Percentiles rank a stretch among this genome's conserved stretches.
Conservation (phyloP, 2,888 invertebrate species). For the Hydroisotoma schaefferi region DNA sequence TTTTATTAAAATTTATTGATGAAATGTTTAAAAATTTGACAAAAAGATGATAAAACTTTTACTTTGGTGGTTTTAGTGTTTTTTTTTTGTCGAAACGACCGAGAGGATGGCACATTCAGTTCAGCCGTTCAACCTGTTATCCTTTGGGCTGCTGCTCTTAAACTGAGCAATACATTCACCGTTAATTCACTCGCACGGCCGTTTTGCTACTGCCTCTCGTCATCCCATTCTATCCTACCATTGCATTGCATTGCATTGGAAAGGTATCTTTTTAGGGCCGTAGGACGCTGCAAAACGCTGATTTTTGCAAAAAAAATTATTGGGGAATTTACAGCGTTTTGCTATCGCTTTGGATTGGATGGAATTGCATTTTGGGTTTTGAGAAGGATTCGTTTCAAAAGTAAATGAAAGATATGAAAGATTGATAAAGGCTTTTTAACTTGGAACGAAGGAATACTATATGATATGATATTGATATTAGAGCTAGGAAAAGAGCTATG, state of each 20-base stretch:
- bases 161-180: conserved; percentile 15
- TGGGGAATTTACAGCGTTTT: background rate
- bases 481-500: too few relatives aligned
- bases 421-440: background rate
- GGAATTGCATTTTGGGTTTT: background rate
- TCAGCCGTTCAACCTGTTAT: conserved; percentile 24
- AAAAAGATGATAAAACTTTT: background rate
- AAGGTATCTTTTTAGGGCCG: background rate
- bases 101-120: conserved; percentile 36
- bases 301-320: background rate
- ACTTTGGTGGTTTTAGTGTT: background rate
- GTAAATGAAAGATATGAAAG: background rate
- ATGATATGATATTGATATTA: background rate
- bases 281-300: background rate
- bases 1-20: background rate
- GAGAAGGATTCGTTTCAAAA: background rate
- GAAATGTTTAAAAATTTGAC: background rate
- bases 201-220: background rate
- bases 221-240: background rate
- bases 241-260: background rate
- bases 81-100: background rate
- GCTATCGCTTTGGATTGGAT: background rate
- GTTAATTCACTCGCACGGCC: conserved; percentile 15
- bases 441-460: too few relatives aligned
- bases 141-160: conserved; percentile 10